Evolutionary conservation across 2,888 invertebrate genomes (phyloP).

Genomic region (Drosophila austrosaltans): DNA sequence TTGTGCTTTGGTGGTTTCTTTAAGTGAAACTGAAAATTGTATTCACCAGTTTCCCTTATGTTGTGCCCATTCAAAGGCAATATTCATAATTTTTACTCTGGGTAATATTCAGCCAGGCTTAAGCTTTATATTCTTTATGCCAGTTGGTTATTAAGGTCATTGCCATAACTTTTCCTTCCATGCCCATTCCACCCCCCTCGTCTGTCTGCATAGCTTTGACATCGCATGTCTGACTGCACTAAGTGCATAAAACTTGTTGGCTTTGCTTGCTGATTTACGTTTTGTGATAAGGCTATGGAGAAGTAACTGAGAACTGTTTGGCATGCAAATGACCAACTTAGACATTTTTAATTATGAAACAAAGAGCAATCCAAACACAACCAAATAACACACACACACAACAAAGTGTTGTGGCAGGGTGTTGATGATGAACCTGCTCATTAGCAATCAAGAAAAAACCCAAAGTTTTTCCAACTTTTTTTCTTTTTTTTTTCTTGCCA

Average conservation of each 20-base stretch:
- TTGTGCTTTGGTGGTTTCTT: conserved; percentile 8
- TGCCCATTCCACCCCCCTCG: neutral
- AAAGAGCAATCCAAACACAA: conserved; percentile 39
- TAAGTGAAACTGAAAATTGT: conserved; percentile 3
- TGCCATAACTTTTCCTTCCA: conserved; percentile 8
- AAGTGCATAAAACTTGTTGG: conserved; percentile 57
- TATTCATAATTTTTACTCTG: conserved; percentile 4
- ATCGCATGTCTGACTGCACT: conserved; percentile 73
- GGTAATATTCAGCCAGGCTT: neutral
- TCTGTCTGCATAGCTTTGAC: neutral
- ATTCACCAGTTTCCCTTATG: neutral
- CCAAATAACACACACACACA: neutral
- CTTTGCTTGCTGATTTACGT: conserved; percentile 40
- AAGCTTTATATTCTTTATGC: conserved; percentile 12
- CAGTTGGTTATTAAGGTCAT: conserved; percentile 5
- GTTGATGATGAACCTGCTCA: conserved; percentile 60
- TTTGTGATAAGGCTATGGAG: conserved; percentile 37
- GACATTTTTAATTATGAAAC: conserved; percentile 66
- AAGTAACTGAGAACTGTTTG: conserved; percentile 7
- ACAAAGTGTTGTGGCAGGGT: conserved; percentile 18
- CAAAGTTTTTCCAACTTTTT: conserved; percentile 49
- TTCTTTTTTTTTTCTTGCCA: conserved; percentile 19
- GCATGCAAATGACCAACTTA: conserved; percentile 62
- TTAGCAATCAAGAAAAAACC: conserved; percentile 53
- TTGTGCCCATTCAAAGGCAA: neutral